Conservation (phyloP, 2,113 vertebrate genomes). For the Coregonus clupeaformis region DNA sequence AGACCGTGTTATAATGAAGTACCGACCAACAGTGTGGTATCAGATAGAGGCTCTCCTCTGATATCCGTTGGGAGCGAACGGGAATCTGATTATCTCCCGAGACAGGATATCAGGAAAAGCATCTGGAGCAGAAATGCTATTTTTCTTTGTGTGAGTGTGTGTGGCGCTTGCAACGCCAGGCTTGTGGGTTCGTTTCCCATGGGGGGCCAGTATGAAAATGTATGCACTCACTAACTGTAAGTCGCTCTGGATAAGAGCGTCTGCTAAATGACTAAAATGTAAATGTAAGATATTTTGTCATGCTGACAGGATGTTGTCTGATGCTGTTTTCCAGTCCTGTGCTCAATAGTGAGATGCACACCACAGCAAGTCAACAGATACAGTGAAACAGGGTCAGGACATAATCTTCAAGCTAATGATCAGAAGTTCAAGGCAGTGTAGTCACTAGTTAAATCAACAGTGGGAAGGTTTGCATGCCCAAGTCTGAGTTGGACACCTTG, state of each 20-base stretch:
- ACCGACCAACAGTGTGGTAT: constrained; percentile 49
- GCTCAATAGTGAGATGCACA: constrained; percentile 1
- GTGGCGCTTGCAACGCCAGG: no score
- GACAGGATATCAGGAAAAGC: constrained; percentile 63
- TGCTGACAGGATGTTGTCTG: neutral
- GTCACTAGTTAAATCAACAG: no score
- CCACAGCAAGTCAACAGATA: constrained; percentile 3
- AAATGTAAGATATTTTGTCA: constrained; percentile 4
- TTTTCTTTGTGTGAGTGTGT: no score
- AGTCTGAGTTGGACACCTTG: no score
- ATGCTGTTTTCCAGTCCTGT: constrained; percentile 3
- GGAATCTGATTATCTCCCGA: constrained; percentile 69
- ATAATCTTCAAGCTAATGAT: neutral
- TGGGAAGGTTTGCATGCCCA: no score
- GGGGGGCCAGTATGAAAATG: no score
- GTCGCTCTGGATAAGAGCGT: no score
- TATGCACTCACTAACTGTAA: no score
- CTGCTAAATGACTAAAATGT: no score
- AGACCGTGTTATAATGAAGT: constrained; percentile 64
- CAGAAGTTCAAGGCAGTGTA: no score
- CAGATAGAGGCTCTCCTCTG: constrained; percentile 60
- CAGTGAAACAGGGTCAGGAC: constrained; percentile 19
- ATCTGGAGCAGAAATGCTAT: constrained; percentile 63
- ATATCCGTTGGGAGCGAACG: constrained; percentile 59
- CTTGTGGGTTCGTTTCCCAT: no score